Evolutionary conservation across 2,888 invertebrate genomes (phyloP), one percentile per base, ranked within the genome.

Genomic region (Pyrrhia umbra): DNA sequence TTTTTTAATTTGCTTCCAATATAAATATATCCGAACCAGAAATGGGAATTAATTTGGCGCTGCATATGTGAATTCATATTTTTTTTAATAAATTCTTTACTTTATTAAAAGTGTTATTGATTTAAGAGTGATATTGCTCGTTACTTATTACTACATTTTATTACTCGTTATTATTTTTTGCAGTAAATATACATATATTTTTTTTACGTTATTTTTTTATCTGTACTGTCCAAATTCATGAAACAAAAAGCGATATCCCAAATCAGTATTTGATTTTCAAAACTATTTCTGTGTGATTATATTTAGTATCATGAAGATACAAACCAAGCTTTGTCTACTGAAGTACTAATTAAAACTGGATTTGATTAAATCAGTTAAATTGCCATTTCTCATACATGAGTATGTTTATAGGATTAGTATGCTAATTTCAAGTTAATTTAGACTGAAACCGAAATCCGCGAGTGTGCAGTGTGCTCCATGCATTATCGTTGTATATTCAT

Each of bases 341-440:
- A 34, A 34, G n/a, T 34, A n/a, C 34, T 34, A 34, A 34, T 34
- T 34, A 34, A 34, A 34, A 34, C 34, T 13, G 34, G 34, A 34
- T 34, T 34, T 34, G 34, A 34, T 34, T 13, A 34, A 34, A 34
- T 34, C 34, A n/a, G 34, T 27, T 8, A 8, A 37, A 37, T 37
- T 37, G 10, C 18, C n/a, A 45, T 39, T 69, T 45, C 23, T 59
- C 21, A 9, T 27, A 18, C 5, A 50, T 4, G 20, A 9, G 30
- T 27, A 68, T 30, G 25, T 86, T 85, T 81, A 80, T 76, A 77
- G 77, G 81, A 87, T 87, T 86, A 84, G 73, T 82, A 88, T 88
- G 85, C 80, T 85, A 86, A 88, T 88, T 81, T 75, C 49, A 73
- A 87, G 82, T 85, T 88, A 88, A 88, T 88, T 87, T 85, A 77